A percentile compares a stretch with the other conserved stretches of the same genome.
Conservation (phyloP, 1,140 invertebrate genomes). For the Brachionus calyciflorus region DNA sequence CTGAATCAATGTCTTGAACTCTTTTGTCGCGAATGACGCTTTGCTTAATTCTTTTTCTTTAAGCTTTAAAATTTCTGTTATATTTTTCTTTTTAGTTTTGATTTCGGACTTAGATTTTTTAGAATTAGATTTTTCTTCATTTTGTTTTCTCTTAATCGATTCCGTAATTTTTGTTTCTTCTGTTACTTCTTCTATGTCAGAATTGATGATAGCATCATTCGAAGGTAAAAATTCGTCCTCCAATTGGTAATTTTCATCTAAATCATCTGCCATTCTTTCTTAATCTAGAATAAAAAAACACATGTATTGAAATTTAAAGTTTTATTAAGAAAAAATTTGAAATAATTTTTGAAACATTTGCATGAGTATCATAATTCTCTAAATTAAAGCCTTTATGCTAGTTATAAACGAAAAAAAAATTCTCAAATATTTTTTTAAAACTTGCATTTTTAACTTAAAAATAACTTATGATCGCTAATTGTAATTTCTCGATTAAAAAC, state of each 20-base stretch:
- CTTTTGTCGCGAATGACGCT: neutral
- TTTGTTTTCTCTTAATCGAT: neutral
- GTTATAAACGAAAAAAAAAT: no score
- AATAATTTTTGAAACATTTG: no score
- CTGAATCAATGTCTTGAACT: neutral
- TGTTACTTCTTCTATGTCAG: neutral
- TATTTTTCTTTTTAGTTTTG: slow-evolving; percentile 30
- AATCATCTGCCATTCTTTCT: slow-evolving; percentile 46
- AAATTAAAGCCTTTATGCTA: no score
- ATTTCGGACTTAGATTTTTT: neutral
- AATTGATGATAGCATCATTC: neutral
- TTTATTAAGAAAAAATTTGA: no score
- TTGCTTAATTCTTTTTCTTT: slow-evolving; percentile 25
- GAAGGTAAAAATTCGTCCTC: neutral
- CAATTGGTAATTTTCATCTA: slow-evolving; percentile 29
- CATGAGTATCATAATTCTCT: no score
- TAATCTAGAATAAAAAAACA: no score
- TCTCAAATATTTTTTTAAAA: no score
- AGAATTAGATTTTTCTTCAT: neutral
- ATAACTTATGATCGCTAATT: no score
- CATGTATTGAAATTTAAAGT: no score
- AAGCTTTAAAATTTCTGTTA: slow-evolving; percentile 26
- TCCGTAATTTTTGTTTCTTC: neutral
- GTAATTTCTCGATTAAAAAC: no score
- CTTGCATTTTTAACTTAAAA: no score